phyloP scores from a whole-genome alignment of 2,888 invertebrate species.

The Deroplatys truncata region DNA sequence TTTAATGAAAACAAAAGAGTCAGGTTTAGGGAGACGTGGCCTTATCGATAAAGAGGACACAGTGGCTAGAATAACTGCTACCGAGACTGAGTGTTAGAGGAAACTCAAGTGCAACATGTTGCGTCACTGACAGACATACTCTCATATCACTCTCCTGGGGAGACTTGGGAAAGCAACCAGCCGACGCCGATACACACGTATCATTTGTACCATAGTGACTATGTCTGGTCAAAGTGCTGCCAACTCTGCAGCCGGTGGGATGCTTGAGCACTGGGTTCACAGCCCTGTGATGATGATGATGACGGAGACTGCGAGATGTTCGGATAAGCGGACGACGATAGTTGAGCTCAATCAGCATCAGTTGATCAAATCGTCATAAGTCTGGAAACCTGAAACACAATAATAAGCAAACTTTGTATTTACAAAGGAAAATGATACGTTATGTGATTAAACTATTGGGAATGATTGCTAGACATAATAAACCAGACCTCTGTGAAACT shows the following conservation, averaged over 20 bases:
- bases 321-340: conserved; percentile 45
- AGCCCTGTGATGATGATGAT: not conserved
- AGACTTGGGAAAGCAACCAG: not conserved
- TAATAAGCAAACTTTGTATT: too few relatives aligned
- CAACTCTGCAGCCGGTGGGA: conserved; percentile 12
- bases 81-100: conserved; percentile 52
- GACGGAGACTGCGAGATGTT: not conserved
- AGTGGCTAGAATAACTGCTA: conserved; percentile 64
- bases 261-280: conserved; percentile 6
- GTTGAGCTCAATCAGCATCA: conserved; percentile 41
- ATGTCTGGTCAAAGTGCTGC: conserved; percentile 8
- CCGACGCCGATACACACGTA: not conserved
- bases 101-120: conserved; percentile 40
- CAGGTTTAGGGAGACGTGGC: not conserved
- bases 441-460: too few relatives aligned
- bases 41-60: conserved; percentile 58
- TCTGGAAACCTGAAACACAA: conserved; percentile 63
- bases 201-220: conserved; percentile 18
- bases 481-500: too few relatives aligned
- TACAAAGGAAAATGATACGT: too few relatives aligned
- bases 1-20: not conserved
- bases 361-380: conserved; percentile 68
- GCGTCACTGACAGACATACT: conserved; percentile 18
- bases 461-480: too few relatives aligned
- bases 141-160: not conserved